Evolutionary conservation across 1,140 invertebrate species (phyloP).

Genomic region (Sitophilus oryzae): DNA sequence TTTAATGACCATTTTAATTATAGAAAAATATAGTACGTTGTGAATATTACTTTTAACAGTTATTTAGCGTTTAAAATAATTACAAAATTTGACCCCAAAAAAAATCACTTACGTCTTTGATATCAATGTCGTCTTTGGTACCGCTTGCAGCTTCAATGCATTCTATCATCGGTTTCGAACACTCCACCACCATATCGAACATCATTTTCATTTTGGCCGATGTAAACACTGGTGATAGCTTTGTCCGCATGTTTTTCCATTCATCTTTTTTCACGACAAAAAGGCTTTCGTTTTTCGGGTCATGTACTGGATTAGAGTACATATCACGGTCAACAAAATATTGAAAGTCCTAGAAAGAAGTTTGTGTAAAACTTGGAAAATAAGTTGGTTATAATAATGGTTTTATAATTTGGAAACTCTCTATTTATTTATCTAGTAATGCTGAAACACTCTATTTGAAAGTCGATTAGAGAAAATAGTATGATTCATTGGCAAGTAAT

Average conservation of each 20-base stretch:
- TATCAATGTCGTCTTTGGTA: slow-evolving; percentile 42
- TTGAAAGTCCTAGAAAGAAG: slow-evolving; percentile 44
- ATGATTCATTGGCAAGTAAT: no score
- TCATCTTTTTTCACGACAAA: slow-evolving; percentile 43
- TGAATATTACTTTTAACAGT: no score
- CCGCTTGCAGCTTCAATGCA: slow-evolving; percentile 19
- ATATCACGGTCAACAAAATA: slow-evolving; percentile 47
- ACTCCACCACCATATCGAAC: slow-evolving; percentile 34
- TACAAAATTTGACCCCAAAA: no score
- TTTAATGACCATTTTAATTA: no score
- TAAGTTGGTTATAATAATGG: no score
- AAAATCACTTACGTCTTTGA: slow-evolving; percentile 41
- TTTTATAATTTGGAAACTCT: no score
- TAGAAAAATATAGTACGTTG: no score
- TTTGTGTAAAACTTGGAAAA: no score
- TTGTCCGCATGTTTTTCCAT: slow-evolving; percentile 48
- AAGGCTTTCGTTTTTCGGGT: slow-evolving; percentile 47
- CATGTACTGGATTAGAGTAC: slow-evolving; percentile 42
- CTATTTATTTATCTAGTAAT: no score
- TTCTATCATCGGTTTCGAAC: slow-evolving; percentile 41
- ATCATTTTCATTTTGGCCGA: slow-evolving; percentile 49
- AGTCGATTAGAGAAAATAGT: no score
- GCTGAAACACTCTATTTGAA: no score
- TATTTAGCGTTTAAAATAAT: no score
- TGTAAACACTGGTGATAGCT: slow-evolving; percentile 49